Conservation (phyloP, 2,888 invertebrate genomes). For the Phengaris alcon region DNA sequence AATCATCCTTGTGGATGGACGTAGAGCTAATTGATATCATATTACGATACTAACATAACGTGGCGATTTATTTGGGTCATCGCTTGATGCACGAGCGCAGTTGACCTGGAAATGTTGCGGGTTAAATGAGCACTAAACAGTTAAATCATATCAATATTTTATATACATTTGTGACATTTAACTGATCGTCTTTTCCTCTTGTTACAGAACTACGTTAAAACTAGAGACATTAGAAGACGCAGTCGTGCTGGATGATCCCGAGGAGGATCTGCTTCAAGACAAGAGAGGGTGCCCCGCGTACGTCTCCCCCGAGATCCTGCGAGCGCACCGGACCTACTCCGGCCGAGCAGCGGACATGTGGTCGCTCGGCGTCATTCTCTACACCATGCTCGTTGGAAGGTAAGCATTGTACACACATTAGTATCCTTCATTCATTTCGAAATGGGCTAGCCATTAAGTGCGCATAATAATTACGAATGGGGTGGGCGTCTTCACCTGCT, state of each 20-base stretch:
- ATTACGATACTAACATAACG: conserved; percentile 44
- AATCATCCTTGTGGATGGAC: conserved; percentile 56
- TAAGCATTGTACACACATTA: conserved; percentile 56
- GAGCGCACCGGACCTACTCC: conserved; percentile 87
- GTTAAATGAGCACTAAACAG: conserved; percentile 41
- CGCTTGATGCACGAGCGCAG: conserved; percentile 54
- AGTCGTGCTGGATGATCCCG: conserved; percentile 88
- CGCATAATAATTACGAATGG: conserved; percentile 50
- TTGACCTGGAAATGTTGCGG: conserved; percentile 48
- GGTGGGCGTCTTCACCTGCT: conserved; percentile 69
- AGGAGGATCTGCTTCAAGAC: conserved; percentile 90
- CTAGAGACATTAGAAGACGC: conserved; percentile 95
- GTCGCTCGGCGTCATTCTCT: conserved; percentile 94
- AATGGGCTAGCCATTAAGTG: conserved; percentile 45
- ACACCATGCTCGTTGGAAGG: conserved; percentile 96
- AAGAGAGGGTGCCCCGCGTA: conserved; percentile 97
- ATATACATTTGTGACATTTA: conserved; percentile 31
- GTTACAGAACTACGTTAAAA: conserved; percentile 89
- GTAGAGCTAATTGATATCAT: conserved; percentile 44
- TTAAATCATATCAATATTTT: neutral
- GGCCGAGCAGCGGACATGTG: conserved; percentile 94
- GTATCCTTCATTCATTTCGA: neutral
- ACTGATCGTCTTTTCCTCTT: conserved; percentile 52
- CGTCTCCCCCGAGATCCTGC: conserved; percentile 94
- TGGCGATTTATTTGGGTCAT: conserved; percentile 65